Base-by-base conservation (phyloP, 2,888 invertebrate species). In the Pammene aurita region DNA sequence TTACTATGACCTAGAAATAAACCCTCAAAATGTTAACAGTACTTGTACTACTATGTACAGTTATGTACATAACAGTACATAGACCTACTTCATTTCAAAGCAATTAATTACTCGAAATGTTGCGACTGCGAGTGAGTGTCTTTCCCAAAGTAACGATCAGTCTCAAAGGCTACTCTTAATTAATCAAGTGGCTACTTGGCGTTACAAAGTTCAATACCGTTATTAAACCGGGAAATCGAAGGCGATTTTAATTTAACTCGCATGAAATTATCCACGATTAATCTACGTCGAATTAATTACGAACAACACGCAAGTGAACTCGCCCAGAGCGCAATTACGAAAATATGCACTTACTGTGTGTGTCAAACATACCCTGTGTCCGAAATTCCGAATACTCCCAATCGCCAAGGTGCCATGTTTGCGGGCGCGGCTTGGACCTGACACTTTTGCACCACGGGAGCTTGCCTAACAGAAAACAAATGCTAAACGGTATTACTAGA, bases 241-340 rank as follows among this genome's bases (percentile, higher is more conserved):
- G 54, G 57, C 38, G 54, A 58, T 57, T 68, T 26, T 26, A 62
- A 42, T 35, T 52, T 62, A 13, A 44, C 50, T 68, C 57, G 14
- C 26, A 46, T 57, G 2, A 52, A 67, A 63, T 68, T 68, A 57
- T 64, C 38, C 57, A 13, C 57, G 57, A 68, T 68, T 68, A 68
- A 68, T 68, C 68, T 13, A 13, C 14, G 57, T 46, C 18, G 7
- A 10, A 68, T 68, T 64, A 68, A 68, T 64, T 68, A 14, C 68
- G 9, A 56, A 38, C 55, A 48, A 42, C 67, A 68, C 57, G 68
- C 68, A 38, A 46, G 35, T 60, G 44, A n/a, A 4, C 10, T 16
- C 55, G 9, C 7, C 16, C 46, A 34, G 13, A 52, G 60, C 35
- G 35, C 34, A 57, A 68, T 64, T 64, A 68, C 68, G 57, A 64